A percentile compares a stretch with the other conserved stretches of the same genome.
Conservation (phyloP, 2,888 invertebrate species). For the Aphidoletes aphidimyza region DNA sequence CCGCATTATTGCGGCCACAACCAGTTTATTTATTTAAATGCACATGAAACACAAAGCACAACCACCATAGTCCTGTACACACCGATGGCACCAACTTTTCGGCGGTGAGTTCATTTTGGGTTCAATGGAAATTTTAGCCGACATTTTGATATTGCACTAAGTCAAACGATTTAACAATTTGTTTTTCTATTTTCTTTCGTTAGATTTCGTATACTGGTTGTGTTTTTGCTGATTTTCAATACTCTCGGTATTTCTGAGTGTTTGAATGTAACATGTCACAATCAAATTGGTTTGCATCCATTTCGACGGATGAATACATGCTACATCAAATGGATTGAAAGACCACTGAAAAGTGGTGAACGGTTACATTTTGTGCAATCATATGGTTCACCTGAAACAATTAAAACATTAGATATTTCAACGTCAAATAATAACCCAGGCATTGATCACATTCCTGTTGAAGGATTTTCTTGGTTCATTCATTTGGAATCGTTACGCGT, state of each 20-base stretch:
- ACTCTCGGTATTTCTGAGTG: not conserved
- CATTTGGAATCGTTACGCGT: not conserved
- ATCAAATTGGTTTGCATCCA: not conserved
- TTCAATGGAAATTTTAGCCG: too few relatives aligned
- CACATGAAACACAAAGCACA: too few relatives aligned
- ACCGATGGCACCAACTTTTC: too few relatives aligned
- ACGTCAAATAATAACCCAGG: not conserved
- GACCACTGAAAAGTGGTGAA: not conserved
- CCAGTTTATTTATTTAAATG: not conserved
- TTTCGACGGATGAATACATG: not conserved
- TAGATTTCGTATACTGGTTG: not conserved
- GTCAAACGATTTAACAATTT: too few relatives aligned
- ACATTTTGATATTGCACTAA: too few relatives aligned
- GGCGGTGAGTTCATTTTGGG: too few relatives aligned
- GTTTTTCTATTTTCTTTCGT: not conserved
- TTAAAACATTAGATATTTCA: slow-evolving; percentile 2
- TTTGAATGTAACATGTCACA: not conserved
- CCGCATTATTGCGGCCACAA: not conserved
- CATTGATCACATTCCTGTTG: not conserved
- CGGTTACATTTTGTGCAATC: not conserved
- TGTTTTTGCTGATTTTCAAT: too few relatives aligned
- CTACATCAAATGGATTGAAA: not conserved
- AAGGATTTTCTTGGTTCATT: not conserved
- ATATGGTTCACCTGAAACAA: not conserved
- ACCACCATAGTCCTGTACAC: too few relatives aligned